Conservation (phyloP, 1,140 invertebrate species). For the Ceratosolen solmsi region DNA sequence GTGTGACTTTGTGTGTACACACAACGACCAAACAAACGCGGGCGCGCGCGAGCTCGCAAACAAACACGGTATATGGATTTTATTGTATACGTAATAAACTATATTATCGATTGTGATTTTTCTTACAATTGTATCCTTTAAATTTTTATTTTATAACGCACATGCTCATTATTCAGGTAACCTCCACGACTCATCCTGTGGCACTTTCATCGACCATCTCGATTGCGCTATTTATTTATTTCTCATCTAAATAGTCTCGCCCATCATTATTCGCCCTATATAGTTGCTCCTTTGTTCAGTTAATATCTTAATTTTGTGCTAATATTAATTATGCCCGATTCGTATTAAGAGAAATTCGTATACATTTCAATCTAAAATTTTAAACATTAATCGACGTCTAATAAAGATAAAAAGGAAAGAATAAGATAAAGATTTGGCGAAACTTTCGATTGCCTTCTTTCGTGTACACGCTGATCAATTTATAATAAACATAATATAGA, state of each 20-base stretch:
- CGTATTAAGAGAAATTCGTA: conserved; percentile 17
- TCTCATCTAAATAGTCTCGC: conserved; percentile 25
- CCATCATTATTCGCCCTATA: not conserved
- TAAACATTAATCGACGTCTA: conserved; percentile 13
- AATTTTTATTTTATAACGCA: conserved; percentile 63
- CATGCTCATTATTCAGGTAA: conserved; percentile 66
- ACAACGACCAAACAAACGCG: no score
- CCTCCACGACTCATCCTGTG: conserved; percentile 65
- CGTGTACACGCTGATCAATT: not conserved
- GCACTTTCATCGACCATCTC: conserved; percentile 59
- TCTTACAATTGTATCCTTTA: conserved; percentile 63
- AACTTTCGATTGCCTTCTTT: not conserved
- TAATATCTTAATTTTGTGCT: no score
- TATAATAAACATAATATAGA: conserved; percentile 17
- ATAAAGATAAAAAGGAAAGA: conserved; percentile 30
- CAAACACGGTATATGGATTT: conserved; percentile 62
- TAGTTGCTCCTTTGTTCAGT: not conserved
- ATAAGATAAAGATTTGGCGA: not conserved
- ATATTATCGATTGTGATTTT: conserved; percentile 63
- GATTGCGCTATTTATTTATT: conserved; percentile 38
- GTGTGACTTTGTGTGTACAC: no score
- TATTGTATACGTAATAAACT: conserved; percentile 64
- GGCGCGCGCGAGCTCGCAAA: no score
- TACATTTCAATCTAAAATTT: conserved; percentile 41
- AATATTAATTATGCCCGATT: conserved; percentile 2